phyloP scores from a whole-genome alignment of 2,113 vertebrate genomes.

The Sebastes fasciatus region DNA sequence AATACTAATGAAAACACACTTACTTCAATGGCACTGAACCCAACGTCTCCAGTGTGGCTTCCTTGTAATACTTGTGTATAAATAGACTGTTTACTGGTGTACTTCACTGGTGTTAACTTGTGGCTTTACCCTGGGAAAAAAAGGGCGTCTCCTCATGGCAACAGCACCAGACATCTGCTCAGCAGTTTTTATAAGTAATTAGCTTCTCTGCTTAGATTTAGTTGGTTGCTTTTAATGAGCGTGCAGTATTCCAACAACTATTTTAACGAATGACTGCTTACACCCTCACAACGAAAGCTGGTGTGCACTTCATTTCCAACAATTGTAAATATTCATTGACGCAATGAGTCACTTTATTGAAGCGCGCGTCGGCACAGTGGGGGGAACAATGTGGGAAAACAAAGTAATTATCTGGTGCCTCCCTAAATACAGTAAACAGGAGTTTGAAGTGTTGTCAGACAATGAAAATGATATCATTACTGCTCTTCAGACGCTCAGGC shows the following conservation, averaged over 20 bases:
- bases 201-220: constrained; percentile 71
- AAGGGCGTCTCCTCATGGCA: constrained; percentile 55
- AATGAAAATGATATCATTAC: constrained; percentile 40
- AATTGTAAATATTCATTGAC: constrained; percentile 68
- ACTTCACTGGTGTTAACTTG: constrained; percentile 49
- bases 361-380: constrained; percentile 38
- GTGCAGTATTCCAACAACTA: constrained; percentile 60
- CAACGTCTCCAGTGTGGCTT: neutral
- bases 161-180: constrained; percentile 67
- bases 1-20: constrained; percentile 6
- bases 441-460: constrained; percentile 38
- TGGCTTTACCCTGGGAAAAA: constrained; percentile 38
- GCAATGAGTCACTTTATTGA: constrained; percentile 59
- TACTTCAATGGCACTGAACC: constrained; percentile 14
- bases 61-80: constrained; percentile 9
- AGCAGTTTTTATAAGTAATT: constrained; percentile 77
- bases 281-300: constrained; percentile 55
- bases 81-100: constrained; percentile 31
- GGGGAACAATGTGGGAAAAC: constrained; percentile 34
- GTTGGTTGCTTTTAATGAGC: constrained; percentile 75
- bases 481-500: constrained; percentile 1
- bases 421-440: constrained; percentile 49
- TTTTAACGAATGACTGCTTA: constrained; percentile 67
- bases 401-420: constrained; percentile 56
- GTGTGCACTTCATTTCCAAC: constrained; percentile 59